Percentiles rank a stretch among this genome's conserved stretches.
These are phyloP conservation scores for Strix uralensis DNA, from an alignment of 2,113 vertebrate genomes.

Conservation along the genomic window DNA sequence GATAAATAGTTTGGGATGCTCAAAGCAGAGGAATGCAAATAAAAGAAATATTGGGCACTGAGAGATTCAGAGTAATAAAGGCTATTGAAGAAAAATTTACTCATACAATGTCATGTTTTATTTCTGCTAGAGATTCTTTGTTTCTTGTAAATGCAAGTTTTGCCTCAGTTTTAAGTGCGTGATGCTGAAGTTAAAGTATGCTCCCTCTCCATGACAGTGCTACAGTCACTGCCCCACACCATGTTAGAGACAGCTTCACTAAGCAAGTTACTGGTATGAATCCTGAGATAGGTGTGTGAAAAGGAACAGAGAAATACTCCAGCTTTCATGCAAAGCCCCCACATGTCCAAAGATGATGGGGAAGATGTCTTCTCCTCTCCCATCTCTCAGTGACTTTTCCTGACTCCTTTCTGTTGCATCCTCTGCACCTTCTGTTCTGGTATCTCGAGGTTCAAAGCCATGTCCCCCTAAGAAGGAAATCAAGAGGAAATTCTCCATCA, in stretches of 20 bases:
- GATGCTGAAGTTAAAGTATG: background rate
- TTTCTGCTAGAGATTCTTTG: background rate
- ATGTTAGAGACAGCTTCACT: background rate
- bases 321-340: background rate
- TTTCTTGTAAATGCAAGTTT: background rate
- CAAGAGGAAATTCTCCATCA: background rate
- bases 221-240: background rate
- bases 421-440: background rate
- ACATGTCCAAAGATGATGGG: fast-evolving
- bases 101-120: background rate
- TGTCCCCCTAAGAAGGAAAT: background rate
- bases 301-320: background rate
- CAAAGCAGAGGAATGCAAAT: background rate
- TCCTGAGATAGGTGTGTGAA: background rate
- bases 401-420: background rate
- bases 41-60: background rate
- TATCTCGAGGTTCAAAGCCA: background rate
- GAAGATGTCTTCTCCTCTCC: background rate
- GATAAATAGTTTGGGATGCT: background rate
- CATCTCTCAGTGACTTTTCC: background rate
- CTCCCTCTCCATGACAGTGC: background rate
- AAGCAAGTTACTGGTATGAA: background rate
- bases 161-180: background rate
- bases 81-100: background rate
- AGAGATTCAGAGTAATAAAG: background rate